Evolutionary conservation across 1,140 invertebrate genomes (phyloP), one percentile per base, ranked within the genome.

Genomic region (Apocrypta bakeri): DNA sequence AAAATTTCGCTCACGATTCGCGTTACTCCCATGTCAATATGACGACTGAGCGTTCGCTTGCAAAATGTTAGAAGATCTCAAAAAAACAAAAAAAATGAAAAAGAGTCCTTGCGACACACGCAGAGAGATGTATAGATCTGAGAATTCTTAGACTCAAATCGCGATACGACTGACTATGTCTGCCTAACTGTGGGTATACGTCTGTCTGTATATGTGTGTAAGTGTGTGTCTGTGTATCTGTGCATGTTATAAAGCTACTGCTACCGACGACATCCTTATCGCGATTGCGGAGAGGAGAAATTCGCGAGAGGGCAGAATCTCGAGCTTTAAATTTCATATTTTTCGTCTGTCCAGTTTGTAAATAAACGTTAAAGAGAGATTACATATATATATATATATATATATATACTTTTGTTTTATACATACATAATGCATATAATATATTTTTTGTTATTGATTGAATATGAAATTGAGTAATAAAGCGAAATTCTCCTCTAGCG

Each of bases 11-110:
- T 85, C 63, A 83, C 37, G 69, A 48, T 25, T 64, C 21, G 42
- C 48, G 33, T 40, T n/a, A n/a, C 79, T 81, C 78, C 37, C 40
- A 29, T 72, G 48, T 71, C 33, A 76, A 56, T 81, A 42, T 21
- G 72, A 29, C 81, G 33, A 37, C 33, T 2, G 64, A 71, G 31
- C 61, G 68, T n/a, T 2, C 17, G 31, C 74, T 79, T 76, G 75
- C 75, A 68, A 82, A 84, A 78, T 48, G 69, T 71, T 82, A 82
- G 84, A 79, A 56, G 82, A 84, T 82, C 76, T 82, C 84, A 79
- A 82, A 82, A 76, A 80, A n/a, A n/a, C n/a, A n/a, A n/a, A n/a
- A n/a, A n/a, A n/a, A n/a, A n/a, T n/a, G n/a, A n/a, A n/a, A n/a
- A n/a, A n/a, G n/a, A 37, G 64, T 75, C 74, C 17, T 77, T 84